Conservation (phyloP, 2,888 invertebrate genomes). For the Gibbula magus region DNA sequence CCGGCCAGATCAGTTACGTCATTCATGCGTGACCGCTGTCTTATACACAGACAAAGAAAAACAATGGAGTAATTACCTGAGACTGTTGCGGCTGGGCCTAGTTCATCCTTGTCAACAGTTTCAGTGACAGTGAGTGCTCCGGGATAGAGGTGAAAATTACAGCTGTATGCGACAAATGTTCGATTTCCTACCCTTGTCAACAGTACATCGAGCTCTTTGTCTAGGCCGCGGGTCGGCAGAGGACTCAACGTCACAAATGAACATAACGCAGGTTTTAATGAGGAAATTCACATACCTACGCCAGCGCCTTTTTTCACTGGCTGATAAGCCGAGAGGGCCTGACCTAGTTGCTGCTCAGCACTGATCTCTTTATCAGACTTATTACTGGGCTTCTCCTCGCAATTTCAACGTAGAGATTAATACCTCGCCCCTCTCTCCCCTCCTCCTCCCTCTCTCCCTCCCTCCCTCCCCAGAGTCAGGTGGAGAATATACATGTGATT, state of each 20-base stretch:
- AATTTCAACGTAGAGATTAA: neutral
- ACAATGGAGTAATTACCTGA: constrained; percentile 13
- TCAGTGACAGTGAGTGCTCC: neutral
- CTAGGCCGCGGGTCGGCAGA: neutral
- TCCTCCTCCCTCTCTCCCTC: neutral
- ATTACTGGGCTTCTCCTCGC: constrained; percentile 2
- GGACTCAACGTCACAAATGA: constrained; percentile 10
- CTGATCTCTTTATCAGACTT: constrained; percentile 13
- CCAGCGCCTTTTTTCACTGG: constrained; percentile 11
- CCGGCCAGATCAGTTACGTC: neutral
- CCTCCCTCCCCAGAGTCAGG: neutral
- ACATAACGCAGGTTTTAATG: constrained; percentile 13
- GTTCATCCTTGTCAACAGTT: constrained; percentile 1
- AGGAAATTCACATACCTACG: constrained; percentile 13
- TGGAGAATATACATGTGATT: neutral
- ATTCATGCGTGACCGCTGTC: neutral
- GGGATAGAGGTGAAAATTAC: constrained; percentile 2
- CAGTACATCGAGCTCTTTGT: constrained; percentile 1
- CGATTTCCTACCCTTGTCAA: constrained; percentile 9
- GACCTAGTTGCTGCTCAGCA: neutral
- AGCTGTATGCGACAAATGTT: constrained; percentile 15
- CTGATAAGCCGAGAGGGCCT: constrained; percentile 9
- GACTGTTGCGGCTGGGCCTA: neutral
- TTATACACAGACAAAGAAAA: neutral
- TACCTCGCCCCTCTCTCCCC: neutral